A percentile compares a stretch with the other conserved stretches of the same genome.
Conservation (phyloP, 2,113 vertebrate species). For the Halcyon senegalensis region DNA sequence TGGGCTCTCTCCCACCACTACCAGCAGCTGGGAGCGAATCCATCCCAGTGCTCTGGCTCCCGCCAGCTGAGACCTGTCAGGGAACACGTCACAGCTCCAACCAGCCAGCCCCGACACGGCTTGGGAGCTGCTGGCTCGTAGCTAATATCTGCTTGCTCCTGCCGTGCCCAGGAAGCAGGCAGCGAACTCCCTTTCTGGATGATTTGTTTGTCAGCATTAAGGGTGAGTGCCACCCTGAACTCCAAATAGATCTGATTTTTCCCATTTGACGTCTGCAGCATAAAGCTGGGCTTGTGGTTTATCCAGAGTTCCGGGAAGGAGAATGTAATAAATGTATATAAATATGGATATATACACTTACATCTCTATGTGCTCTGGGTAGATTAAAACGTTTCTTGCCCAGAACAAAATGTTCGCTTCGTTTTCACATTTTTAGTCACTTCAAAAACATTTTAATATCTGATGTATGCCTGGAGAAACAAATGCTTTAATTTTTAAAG, state of each 20-base stretch:
- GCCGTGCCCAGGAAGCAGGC: fast-evolving
- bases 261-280: not conserved
- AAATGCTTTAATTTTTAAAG: not conserved
- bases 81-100: not conserved
- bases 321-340: not conserved
- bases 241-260: not conserved
- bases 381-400: not conserved
- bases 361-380: not conserved
- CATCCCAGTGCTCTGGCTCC: fast-evolving
- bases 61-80: not conserved
- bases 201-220: not conserved
- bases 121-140: not conserved
- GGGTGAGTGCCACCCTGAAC: not conserved
- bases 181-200: not conserved
- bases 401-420: not conserved
- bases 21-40: not conserved
- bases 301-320: not conserved
- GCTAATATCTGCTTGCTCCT: not conserved
- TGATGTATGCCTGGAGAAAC: not conserved
- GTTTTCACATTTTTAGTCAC: not conserved
- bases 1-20: not conserved
- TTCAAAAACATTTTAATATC: not conserved
- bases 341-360: not conserved
- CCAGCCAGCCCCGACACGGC: fast-evolving
- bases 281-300: not conserved